Evolutionary conservation across 1,140 invertebrate species (phyloP), one percentile per base, ranked within the genome.

Genomic region (Drosophila prosaltans): DNA sequence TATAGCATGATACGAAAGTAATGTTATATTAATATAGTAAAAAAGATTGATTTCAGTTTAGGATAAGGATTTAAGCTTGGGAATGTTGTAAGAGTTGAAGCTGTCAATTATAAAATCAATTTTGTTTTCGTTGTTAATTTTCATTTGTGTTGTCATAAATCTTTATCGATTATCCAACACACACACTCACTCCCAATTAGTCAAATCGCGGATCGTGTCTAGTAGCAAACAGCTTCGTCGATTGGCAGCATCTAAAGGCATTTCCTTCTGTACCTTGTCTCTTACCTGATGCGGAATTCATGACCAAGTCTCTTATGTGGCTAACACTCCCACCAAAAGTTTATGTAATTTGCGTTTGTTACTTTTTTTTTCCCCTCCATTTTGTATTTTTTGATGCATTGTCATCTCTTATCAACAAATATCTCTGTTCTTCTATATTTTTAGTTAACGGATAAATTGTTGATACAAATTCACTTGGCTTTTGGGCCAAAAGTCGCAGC

Each of bases 251-350:
- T 66, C 30, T 66, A 39, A 5, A 24, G 26, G 16, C 24, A 57
- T 21, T 30, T 21, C 26, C 69, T 60, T 40, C 6, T 36, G 32
- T 36, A 7, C 6, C 32, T 36, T 2, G 6, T 36, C 32, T 36
- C 32, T 59, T 58, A 66, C 59, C 69, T 10, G 60, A 73, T 64
- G 39, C 54, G 43, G 41, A 28, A 59, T 59, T 62, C 58, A 72
- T 66, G 58, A 67, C 39, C 39, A 39, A n/a, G 41, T 30, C 40
- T 7, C 54, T 32, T 24, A 48, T 11, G 10, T 10, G 43, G 10
- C 24, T 9, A 28, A 6, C 16, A 39, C 8, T 1, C 30, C 32
- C 30, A 36, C 39, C 21, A 24, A 24, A 32, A 39, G 32, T 59
- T 59, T 21, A 16, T 59, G 57, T 32, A 59, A 59, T 39, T 59